Conservation (phyloP, 2,888 invertebrate genomes). For the Drosophila subquinaria region DNA sequence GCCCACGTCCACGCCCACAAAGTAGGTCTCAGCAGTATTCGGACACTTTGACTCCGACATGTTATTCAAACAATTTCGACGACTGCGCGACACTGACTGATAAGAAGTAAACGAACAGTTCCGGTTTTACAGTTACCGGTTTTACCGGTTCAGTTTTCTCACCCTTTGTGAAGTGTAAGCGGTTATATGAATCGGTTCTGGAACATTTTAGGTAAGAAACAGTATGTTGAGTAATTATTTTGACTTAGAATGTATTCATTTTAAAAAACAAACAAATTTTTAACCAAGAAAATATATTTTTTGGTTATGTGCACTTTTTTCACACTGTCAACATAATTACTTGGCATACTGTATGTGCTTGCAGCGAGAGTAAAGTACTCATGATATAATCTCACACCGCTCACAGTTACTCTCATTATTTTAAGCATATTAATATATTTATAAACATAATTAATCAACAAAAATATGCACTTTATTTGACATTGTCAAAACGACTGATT, state of each 20-base stretch:
- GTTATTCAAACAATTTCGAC: slow-evolving; percentile 51
- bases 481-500: not conserved
- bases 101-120: slow-evolving; percentile 50
- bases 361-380: slow-evolving; percentile 1
- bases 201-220: too few species aligned
- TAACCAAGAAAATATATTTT: too few species aligned
- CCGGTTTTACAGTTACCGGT: slow-evolving; percentile 7
- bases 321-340: not conserved
- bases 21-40: slow-evolving; percentile 85
- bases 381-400: not conserved
- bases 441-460: slow-evolving; percentile 2
- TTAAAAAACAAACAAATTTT: too few species aligned
- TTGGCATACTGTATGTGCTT: not conserved
- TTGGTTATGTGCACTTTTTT: too few species aligned
- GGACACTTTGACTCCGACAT: slow-evolving; percentile 42
- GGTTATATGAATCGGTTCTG: not conserved
- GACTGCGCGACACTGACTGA: slow-evolving; percentile 58
- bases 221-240: not conserved
- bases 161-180: not conserved
- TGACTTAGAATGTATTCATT: not conserved
- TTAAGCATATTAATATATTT: not conserved
- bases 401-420: not conserved
- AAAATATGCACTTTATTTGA: slow-evolving; percentile 7
- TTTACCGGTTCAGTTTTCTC: slow-evolving; percentile 7
- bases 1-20: slow-evolving; percentile 97